Percentiles rank a stretch among this genome's conserved stretches.
phyloP scores from a whole-genome alignment of 1,140 invertebrate genomes.

The Aphidius ervi region DNA sequence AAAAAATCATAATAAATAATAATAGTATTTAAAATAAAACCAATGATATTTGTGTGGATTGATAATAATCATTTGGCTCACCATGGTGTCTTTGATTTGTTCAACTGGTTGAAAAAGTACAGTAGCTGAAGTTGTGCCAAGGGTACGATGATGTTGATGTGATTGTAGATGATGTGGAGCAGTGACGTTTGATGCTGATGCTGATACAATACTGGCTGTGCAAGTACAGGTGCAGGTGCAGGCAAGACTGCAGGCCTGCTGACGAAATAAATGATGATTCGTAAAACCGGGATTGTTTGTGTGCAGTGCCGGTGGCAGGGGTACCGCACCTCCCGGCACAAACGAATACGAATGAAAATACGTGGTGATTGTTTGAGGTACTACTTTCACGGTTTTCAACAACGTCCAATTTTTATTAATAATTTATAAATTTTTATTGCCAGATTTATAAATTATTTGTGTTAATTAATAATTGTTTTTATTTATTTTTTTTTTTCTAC shows the following conservation, averaged over 20 bases:
- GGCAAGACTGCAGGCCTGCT: constrained; percentile 44
- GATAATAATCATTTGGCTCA: constrained; percentile 29
- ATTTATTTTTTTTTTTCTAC: background rate
- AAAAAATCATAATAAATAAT: background rate
- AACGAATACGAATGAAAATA: constrained; percentile 55
- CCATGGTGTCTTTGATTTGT: constrained; percentile 52
- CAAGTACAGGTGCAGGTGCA: constrained; percentile 47
- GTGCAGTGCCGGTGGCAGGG: constrained; percentile 41
- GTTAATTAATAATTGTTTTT: background rate
- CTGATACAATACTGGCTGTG: constrained; percentile 39
- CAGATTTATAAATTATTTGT: background rate
- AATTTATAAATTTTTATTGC: background rate
- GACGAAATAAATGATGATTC: constrained; percentile 40
- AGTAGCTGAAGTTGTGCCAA: constrained; percentile 38
- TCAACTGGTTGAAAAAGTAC: constrained; percentile 50
- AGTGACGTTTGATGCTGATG: constrained; percentile 27
- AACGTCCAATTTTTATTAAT: constrained; percentile 17
- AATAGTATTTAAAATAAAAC: no score
- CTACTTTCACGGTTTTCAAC: constrained; percentile 38
- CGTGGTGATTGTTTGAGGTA: constrained; percentile 47
- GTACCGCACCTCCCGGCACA: constrained; percentile 50
- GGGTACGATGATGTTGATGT: constrained; percentile 37
- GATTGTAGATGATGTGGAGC: constrained; percentile 31
- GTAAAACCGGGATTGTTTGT: constrained; percentile 40
- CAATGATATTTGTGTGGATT: no score